A percentile compares a stretch with the other conserved stretches of the same genome.
Evolutionary conservation across 2,888 invertebrate genomes (phyloP).

Genomic region (Euphydryas editha): DNA sequence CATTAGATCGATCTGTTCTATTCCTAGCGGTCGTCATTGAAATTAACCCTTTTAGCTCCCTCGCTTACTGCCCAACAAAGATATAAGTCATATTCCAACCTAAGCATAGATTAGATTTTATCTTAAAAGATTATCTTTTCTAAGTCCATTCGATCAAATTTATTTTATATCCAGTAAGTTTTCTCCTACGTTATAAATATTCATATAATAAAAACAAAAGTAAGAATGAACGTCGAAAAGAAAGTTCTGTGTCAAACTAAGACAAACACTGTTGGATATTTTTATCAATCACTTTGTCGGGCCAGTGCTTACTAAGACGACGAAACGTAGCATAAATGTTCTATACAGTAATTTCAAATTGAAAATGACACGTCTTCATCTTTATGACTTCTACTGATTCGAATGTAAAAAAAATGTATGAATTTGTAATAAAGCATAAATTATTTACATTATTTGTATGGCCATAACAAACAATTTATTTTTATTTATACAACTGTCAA

Average conservation of each 20-base stretch:
- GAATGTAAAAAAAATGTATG: not conserved
- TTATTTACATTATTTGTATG: too few relatives aligned
- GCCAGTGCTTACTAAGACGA: slow-evolving; percentile 14
- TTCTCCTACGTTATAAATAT: too few relatives aligned
- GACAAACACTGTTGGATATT: slow-evolving; percentile 7
- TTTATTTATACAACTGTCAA: too few relatives aligned
- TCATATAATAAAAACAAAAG: not conserved
- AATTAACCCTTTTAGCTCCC: not conserved
- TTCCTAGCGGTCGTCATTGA: not conserved
- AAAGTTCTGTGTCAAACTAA: not conserved
- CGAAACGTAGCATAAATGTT: not conserved
- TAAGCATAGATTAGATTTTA: not conserved
- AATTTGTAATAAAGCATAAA: not conserved
- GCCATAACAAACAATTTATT: too few relatives aligned
- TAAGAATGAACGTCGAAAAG: not conserved
- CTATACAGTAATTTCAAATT: slow-evolving; percentile 18
- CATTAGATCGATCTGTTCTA: not conserved
- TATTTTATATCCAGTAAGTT: not conserved
- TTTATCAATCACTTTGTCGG: slow-evolving; percentile 19
- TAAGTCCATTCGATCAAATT: not conserved
- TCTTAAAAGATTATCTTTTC: not conserved
- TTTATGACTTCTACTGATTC: slow-evolving; percentile 16
- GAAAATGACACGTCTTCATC: slow-evolving; percentile 16
- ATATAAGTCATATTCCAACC: not conserved
- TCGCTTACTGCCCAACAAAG: not conserved